These are phyloP conservation scores for Montipora foliosa DNA, from an alignment of 64 coral and sea anemone genomes.

Conservation along the genomic window DNA sequence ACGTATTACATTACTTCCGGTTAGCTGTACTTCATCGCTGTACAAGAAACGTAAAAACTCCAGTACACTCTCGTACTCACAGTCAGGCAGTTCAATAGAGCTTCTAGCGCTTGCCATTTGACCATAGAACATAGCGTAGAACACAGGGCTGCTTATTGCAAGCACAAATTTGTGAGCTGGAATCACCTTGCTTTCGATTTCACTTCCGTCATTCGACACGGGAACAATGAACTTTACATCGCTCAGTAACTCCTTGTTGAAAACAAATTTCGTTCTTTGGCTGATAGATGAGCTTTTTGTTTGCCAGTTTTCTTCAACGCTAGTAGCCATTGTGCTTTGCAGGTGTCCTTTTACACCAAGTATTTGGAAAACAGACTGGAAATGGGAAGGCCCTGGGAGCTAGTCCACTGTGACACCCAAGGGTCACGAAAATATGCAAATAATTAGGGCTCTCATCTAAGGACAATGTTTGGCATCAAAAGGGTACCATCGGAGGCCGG, in stretches of 20 bases:
- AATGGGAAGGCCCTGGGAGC: too few species aligned
- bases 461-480: too few species aligned
- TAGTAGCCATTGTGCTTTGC: background rate
- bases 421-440: too few species aligned
- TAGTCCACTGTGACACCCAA: too few species aligned
- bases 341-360: too few species aligned
- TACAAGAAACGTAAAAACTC: slow-evolving; percentile 29
- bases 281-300: background rate
- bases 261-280: slow-evolving; percentile 25
- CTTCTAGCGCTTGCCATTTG: background rate
- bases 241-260: slow-evolving; percentile 12
- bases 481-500: too few species aligned
- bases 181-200: background rate
- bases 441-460: too few species aligned
- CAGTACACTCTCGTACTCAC: slow-evolving; percentile 42
- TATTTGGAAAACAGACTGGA: too few species aligned
- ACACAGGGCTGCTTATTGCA: slow-evolving; percentile 42
- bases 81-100: slow-evolving; percentile 40
- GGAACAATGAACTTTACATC: slow-evolving; percentile 50
- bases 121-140: slow-evolving; percentile 47
- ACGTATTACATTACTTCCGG: slow-evolving; percentile 23
- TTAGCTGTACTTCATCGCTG: slow-evolving; percentile 7
- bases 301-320: slow-evolving; percentile 18
- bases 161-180: slow-evolving; percentile 51
- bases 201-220: background rate